Evolutionary conservation across 2,797 vertebrate species (phyloP).

Genomic region (Harpagifer antarcticus): DNA sequence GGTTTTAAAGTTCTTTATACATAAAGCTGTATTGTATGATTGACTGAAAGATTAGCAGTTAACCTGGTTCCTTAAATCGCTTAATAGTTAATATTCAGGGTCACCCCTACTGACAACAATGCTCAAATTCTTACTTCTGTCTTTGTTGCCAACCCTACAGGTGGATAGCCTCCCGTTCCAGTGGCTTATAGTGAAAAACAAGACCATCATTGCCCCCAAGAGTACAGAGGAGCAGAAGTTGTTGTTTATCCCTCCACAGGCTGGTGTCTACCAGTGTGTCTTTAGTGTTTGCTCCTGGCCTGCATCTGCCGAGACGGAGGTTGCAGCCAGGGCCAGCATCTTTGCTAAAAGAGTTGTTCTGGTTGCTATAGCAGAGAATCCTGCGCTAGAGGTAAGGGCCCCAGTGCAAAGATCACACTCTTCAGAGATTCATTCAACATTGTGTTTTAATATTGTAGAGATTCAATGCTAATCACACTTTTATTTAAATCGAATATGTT

Average conservation of each 20-base stretch:
- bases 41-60: too few species aligned
- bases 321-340: slow-evolving; percentile 87
- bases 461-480: not conserved
- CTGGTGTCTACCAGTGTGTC: slow-evolving; percentile 92
- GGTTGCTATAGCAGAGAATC: slow-evolving; percentile 92
- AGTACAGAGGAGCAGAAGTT: slow-evolving; percentile 94
- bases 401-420: not conserved
- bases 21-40: too few species aligned
- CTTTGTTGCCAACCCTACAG: slow-evolving; percentile 65
- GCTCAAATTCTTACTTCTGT: not conserved
- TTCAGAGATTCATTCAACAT: not conserved
- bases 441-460: not conserved
- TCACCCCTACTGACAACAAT: not conserved
- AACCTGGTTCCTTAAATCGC: too few species aligned
- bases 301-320: slow-evolving; percentile 89
- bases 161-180: slow-evolving; percentile 89
- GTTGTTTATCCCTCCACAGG: slow-evolving; percentile 89
- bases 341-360: slow-evolving; percentile 91
- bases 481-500: not conserved
- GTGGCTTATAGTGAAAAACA: slow-evolving; percentile 95
- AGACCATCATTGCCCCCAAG: slow-evolving; percentile 91
- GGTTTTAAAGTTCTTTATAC: too few species aligned
- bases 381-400: slow-evolving; percentile 87
- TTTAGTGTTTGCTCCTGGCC: slow-evolving; percentile 95
- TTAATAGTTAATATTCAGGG: too few species aligned